Evolutionary conservation across 92 coral and sea anemone genomes (phyloP).

Genomic region (Umimayanthus chanpuru): DNA sequence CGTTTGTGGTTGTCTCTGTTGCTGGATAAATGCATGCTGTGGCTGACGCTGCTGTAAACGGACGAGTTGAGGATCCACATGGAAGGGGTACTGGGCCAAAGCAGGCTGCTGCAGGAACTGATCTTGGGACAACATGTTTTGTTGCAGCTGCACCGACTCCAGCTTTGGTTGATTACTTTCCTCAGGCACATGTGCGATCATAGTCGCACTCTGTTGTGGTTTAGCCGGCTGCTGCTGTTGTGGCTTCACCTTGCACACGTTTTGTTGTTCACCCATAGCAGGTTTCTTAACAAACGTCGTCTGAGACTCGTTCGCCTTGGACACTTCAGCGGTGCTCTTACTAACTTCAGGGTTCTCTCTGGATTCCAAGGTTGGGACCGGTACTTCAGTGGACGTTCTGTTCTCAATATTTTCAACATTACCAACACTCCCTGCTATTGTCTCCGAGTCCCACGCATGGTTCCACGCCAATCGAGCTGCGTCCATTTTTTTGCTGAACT

Average conservation of each 20-base stretch:
- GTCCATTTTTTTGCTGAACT: constrained; percentile 80
- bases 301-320: constrained; percentile 68
- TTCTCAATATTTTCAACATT: constrained; percentile 56
- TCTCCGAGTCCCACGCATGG: constrained; percentile 65
- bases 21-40: constrained; percentile 47
- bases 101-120: constrained; percentile 72
- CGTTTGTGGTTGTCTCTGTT: constrained; percentile 45
- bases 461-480: constrained; percentile 90
- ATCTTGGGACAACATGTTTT: constrained; percentile 68
- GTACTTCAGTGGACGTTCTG: constrained; percentile 52
- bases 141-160: constrained; percentile 67
- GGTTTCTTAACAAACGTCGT: constrained; percentile 79
- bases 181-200: constrained; percentile 61
- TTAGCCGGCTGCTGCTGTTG: constrained; percentile 90
- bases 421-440: constrained; percentile 49
- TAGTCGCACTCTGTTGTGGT: constrained; percentile 72
- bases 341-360: constrained; percentile 66
- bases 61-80: constrained; percentile 61
- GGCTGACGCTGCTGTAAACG: constrained; percentile 78
- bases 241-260: constrained; percentile 95
- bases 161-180: constrained; percentile 65
- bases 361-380: constrained; percentile 54
- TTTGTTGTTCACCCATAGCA: constrained; percentile 86
- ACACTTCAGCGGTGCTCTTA: constrained; percentile 66
- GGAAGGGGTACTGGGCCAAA: constrained; percentile 67